Evolutionary conservation across 2,113 vertebrate genomes (phyloP).

Genomic region (Colinus virginianus): DNA sequence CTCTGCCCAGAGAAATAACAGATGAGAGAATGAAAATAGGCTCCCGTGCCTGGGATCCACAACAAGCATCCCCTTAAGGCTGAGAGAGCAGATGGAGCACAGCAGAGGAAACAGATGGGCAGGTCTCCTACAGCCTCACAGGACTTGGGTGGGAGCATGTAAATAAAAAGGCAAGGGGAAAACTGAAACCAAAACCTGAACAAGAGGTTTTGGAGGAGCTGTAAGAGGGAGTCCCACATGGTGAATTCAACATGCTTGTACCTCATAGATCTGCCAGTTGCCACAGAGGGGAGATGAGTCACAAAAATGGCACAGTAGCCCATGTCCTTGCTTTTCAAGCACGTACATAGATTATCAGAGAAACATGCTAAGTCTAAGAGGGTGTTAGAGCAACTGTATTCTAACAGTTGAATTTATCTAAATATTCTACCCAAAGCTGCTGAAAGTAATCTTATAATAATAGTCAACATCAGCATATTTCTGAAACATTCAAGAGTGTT

Average conservation of each 20-base stretch:
- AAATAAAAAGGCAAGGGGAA: neutral
- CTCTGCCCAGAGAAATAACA: neutral
- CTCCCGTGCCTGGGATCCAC: neutral
- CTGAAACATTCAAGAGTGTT: neutral
- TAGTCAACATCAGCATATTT: neutral
- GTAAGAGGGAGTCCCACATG: neutral
- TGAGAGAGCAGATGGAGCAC: neutral
- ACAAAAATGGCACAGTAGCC: neutral
- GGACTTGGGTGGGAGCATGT: neutral
- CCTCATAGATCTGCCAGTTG: neutral
- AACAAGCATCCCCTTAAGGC: neutral
- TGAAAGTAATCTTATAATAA: neutral
- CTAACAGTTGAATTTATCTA: slow-evolving; percentile 1
- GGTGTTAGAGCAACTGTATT: neutral
- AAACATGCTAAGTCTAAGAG: slow-evolving; percentile 4
- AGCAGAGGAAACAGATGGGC: neutral
- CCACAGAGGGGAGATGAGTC: neutral
- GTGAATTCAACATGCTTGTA: neutral
- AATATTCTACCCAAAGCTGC: neutral
- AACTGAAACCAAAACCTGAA: neutral
- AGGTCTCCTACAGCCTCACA: neutral
- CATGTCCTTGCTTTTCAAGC: neutral
- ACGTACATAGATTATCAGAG: slow-evolving; percentile 1
- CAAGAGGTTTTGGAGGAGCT: neutral
- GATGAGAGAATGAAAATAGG: neutral